Conservation (phyloP, 1,140 invertebrate genomes). For the Arion vulgaris region DNA sequence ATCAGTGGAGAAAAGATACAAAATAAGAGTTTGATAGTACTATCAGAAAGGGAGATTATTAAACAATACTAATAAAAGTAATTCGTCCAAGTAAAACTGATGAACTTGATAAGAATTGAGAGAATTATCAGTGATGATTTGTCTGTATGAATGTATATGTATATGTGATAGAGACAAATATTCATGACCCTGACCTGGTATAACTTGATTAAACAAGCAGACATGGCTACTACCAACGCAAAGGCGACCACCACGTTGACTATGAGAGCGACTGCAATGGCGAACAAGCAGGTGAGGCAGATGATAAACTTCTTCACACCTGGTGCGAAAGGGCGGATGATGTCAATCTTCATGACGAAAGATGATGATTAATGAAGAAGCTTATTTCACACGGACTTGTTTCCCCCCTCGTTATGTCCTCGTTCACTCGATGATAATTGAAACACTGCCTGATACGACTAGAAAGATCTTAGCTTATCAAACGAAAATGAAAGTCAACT, state of each 20-base stretch:
- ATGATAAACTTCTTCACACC: constrained; percentile 7
- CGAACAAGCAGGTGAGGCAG: background rate
- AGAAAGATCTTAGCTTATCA: background rate
- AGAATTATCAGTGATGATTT: too few species aligned
- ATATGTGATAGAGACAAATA: background rate
- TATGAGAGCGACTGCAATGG: constrained; percentile 3
- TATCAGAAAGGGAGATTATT: too few species aligned
- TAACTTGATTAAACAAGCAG: constrained; percentile 5
- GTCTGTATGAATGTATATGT: too few species aligned
- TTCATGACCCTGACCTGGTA: constrained; percentile 9
- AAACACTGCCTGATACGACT: background rate
- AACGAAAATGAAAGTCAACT: constrained; percentile 1
- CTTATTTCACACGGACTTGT: background rate
- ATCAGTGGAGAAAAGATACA: too few species aligned
- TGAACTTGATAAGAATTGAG: too few species aligned
- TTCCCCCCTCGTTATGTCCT: background rate
- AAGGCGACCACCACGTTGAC: constrained; percentile 5
- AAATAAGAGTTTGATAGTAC: too few species aligned
- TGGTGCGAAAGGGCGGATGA: background rate
- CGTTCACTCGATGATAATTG: background rate
- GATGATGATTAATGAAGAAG: background rate
- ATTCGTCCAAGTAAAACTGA: too few species aligned
- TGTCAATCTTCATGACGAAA: constrained; percentile 15
- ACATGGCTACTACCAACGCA: background rate
- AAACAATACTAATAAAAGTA: too few species aligned